Evolutionary conservation across 2,797 vertebrate species (phyloP), one percentile per base, ranked within the genome.

Genomic region (Lemur catta): DNA sequence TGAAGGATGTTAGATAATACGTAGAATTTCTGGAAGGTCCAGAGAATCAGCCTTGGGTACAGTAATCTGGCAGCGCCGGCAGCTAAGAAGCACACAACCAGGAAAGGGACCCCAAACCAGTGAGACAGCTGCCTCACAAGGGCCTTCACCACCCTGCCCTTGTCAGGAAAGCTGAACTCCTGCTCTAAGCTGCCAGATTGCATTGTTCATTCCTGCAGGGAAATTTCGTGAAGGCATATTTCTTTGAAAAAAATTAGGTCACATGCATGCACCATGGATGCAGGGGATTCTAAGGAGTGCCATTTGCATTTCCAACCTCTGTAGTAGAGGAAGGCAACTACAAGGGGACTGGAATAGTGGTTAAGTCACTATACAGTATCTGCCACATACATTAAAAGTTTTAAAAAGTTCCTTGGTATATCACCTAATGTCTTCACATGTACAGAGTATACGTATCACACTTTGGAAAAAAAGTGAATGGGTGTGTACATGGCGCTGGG

Each of bases 191-290:
- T 69, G 17, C 33, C 48, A 43, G 28, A 38, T 12, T 52, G 69
- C 28, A n/a, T 11, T 61, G 46, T 59, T 82, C 30, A 46, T 84
- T 33, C 33, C 18, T 38, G 28, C 7, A 4, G 5, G 57, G 46
- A 65, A 55, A 63, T 74, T 87, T 35, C 35, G 17, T 50, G 55
- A 61, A 43, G 28, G 13, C 6, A 4, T 71, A 1, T 75, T 67
- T 69, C 15, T 71, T 35, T 86, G 57, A 41, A n/a, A 79, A 74
- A n/a, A 55, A 41, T 13, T 65, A 43, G n/a, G 33, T 61, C 41
- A 30, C 20, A 2, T n/a, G 18, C 2, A 15, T 35, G 22, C 6
- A 26, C 13, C 1, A 6, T 9, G 0, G 12, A 10, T 33, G 4
- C 50, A 67, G 22, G 50, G 17, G 46, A 18, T 41, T 88, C 8